A percentile compares a stretch with the other conserved stretches of the same genome.
phyloP scores from a whole-genome alignment of 2,113 vertebrate species.

The Colistium nudipinnis region DNA sequence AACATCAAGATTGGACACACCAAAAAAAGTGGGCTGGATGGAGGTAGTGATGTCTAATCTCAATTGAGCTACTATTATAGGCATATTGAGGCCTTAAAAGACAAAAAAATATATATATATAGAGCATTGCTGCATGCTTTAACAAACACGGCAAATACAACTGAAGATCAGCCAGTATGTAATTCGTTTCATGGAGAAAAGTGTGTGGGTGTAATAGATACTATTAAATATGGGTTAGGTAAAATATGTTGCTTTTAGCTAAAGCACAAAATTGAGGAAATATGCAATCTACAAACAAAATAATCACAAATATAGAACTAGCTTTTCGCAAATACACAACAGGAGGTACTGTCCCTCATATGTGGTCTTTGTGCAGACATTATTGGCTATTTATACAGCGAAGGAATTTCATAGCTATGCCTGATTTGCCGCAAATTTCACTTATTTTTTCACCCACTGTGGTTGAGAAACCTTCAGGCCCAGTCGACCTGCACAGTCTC shows the following conservation, averaged over 20 bases:
- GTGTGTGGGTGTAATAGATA: not conserved
- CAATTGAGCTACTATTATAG: not conserved
- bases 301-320: not conserved
- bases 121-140: not conserved
- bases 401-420: constrained; percentile 10
- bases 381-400: not conserved
- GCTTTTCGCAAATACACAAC: not conserved
- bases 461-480: constrained; percentile 21
- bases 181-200: not conserved
- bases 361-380: not conserved
- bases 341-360: not conserved
- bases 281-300: not conserved
- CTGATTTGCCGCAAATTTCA: constrained; percentile 10
- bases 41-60: not conserved
- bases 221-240: not conserved
- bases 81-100: not conserved
- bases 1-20: not conserved
- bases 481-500: constrained; percentile 21
- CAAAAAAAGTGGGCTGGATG: not conserved
- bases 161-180: not conserved
- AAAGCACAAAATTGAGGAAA: not conserved
- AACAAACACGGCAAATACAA: not conserved
- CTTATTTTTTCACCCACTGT: not conserved
- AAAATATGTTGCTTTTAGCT: not conserved
- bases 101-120: no score